phyloP scores from a whole-genome alignment of 2,888 invertebrate genomes.

The Allolobophora icterica region DNA sequence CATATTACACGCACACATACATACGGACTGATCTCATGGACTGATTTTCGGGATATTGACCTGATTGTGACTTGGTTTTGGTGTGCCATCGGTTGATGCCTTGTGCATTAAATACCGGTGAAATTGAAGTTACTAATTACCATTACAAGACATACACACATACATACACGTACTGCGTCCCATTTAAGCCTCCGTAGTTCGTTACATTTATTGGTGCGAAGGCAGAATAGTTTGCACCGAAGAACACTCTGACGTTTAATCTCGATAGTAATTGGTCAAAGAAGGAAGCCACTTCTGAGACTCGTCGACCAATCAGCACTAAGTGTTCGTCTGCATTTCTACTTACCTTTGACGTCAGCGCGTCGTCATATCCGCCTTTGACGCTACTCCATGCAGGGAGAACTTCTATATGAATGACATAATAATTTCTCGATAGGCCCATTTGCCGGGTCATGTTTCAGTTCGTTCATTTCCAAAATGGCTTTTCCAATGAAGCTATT shows the following conservation, averaged over 20 bases:
- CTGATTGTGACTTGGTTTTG: too few species aligned
- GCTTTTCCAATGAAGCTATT: neutral
- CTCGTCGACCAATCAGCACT: neutral
- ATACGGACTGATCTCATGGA: too few species aligned
- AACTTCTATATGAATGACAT: neutral
- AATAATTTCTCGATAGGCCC: neutral
- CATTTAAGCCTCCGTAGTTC: neutral
- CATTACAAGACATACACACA: neutral
- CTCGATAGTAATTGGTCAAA: neutral
- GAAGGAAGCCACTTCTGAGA: neutral
- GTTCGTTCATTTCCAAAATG: neutral
- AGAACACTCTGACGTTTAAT: neutral
- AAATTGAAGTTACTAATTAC: too few species aligned
- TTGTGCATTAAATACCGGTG: too few species aligned
- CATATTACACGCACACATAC: too few species aligned
- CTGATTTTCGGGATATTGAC: too few species aligned
- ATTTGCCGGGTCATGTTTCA: neutral
- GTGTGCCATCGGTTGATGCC: too few species aligned
- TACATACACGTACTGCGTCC: neutral
- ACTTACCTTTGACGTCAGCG: conserved; percentile 3
- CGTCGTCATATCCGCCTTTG: conserved; percentile 41
- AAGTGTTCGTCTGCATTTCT: neutral
- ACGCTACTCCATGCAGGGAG: neutral
- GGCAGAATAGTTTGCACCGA: neutral
- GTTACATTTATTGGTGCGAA: neutral